Evolutionary conservation across 2,113 vertebrate species (phyloP), one percentile per base, ranked within the genome.

Genomic region (Leptosomus discolor): DNA sequence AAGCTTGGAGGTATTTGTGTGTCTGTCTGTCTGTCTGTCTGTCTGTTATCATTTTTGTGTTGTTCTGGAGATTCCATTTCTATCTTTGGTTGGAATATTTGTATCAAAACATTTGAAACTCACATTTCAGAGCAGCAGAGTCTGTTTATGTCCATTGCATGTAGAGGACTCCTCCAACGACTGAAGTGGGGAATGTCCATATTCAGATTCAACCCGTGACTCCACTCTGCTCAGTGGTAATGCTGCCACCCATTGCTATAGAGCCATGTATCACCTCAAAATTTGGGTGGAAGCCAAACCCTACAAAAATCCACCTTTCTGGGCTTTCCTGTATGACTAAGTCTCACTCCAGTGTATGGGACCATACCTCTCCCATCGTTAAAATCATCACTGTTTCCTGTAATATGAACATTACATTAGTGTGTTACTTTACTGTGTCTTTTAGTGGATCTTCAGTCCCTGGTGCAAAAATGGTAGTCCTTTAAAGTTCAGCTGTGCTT

Each of bases 401-500:
- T 17, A 36, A 81, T 12, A 60, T 6, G 6, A 65, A 56, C 11
- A 29, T 32, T 29, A 26, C 5, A 15, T 37, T 15, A 57, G 4
- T 21, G 29, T 68, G 21, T 41, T 63, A 32, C 11, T 91, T 92
- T 45, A 43, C 37, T 26, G 12, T 41, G 56, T 37, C 39, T 75
- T 87, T 77, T 68, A 56, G 26, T 20, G 32, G 12, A 17, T 57
- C 36, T 90, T 56, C 54, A 74, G 29, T 36, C 15, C 11, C 8
- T 70, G 29, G 11, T 56, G 14, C 30, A 85, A 68, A 94, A 87
- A 36, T 10, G 29, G 17, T 17, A n/a, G 11, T 45, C 8, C 30
- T 87, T 92, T 92, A 61, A 82, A 76, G 32, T 65, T 87, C 73
- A 89, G 19, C 53, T 79, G 32, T 29, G 61, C 51, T 94, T 89